Base-by-base conservation (phyloP, 1,140 invertebrate species). In the Diorhabda carinulata region DNA sequence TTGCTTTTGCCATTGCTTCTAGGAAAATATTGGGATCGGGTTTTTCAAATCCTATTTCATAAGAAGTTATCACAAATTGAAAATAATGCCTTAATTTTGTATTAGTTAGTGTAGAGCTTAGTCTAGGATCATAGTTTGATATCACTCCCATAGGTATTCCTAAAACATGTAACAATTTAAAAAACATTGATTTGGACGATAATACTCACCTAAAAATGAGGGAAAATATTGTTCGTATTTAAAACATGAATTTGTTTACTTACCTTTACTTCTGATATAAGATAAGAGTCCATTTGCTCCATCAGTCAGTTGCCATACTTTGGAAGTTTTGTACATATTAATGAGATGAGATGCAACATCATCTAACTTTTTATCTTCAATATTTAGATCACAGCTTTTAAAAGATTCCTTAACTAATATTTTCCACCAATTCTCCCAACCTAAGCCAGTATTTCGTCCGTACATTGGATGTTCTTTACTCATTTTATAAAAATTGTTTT, bases 41-140 rank as follows among this genome's bases (percentile, higher is more conserved):
- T 82, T 97, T 97, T 73, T 89, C 87, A 60, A 83, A 81, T n/a
- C 89, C 87, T 60, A 85, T 83, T 52, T 87, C 84, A 74, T 93
- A 92, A 0, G 94, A 96, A 2, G 87, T 88, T 10, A 95, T 67
- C 59, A 95, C 82, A 83, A 96, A 96, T 72, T 91, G 85, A 83
- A 96, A 94, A 76, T 89, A 90, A 43, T 87, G 78, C 58, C 83
- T 76, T 4, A 96, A 79, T 42, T 86, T 86, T 7, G 89, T 82
- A 70, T 87, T 87, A 3, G 78, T 65, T 42, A 97, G 81, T 66
- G 95, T 86, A 3, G 82, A 81, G 62, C 88, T 82, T 1, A 97
- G 81, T 65, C 93, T 85, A 60, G 92, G 88, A 83, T 97, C 94
- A 83, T 91, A 95, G 82, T 97, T 97, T 8, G 93, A 94, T 72